These are phyloP conservation scores for Drosophila acutilabella DNA, from an alignment of 2,888 invertebrate species.

Conservation along the genomic window DNA sequence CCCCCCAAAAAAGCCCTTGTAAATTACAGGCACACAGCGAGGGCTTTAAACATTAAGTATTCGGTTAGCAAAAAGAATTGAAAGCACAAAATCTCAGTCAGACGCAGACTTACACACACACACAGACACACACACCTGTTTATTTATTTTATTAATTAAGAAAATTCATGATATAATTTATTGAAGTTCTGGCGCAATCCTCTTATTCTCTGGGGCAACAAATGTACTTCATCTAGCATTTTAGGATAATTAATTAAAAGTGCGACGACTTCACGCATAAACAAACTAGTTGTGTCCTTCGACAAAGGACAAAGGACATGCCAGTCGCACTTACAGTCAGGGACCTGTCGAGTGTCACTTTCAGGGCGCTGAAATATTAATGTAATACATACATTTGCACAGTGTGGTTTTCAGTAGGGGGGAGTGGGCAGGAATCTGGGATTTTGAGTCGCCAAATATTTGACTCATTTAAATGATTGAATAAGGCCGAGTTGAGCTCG, in stretches of 20 bases:
- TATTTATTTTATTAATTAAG: background rate
- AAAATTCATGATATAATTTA: background rate
- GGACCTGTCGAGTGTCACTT: constrained; percentile 16
- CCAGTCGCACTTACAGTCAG: background rate
- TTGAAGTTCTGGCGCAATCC: background rate
- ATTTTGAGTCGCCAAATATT: constrained; percentile 52
- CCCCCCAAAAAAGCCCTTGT: constrained; percentile 43
- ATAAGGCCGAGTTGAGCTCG: constrained; percentile 47
- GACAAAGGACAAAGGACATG: constrained; percentile 11
- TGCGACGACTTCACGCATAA: constrained; percentile 12
- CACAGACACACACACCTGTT: background rate
- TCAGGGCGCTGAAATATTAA: constrained; percentile 49
- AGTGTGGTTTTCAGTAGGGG: constrained; percentile 18
- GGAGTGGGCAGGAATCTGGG: background rate
- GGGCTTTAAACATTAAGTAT: background rate
- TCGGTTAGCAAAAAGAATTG: background rate
- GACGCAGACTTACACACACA: too few species aligned
- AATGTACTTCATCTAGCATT: constrained; percentile 4
- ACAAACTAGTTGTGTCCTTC: constrained; percentile 26
- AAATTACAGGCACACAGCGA: constrained; percentile 31
- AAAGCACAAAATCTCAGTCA: background rate
- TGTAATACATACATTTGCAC: constrained; percentile 46
- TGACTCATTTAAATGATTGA: constrained; percentile 78
- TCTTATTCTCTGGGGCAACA: background rate
- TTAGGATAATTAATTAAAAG: constrained; percentile 20